Conservation (phyloP, 2,888 invertebrate genomes). For the Yponomeuta cagnagella region DNA sequence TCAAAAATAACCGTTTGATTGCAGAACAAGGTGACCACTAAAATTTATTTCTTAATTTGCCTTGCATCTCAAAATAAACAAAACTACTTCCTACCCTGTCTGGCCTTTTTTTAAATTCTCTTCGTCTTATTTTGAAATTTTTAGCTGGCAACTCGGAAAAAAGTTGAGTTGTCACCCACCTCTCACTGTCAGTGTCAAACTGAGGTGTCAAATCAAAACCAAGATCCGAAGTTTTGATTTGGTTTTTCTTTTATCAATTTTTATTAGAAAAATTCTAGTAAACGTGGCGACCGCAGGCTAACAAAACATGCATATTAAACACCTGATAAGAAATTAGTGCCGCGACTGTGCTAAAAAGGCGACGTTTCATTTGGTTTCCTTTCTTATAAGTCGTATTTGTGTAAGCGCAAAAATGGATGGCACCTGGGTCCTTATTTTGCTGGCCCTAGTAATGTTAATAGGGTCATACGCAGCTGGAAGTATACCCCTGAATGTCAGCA, state of each 20-base stretch:
- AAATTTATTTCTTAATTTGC: too few relatives aligned
- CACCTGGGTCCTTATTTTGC: slow-evolving; percentile 85
- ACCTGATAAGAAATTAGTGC: not conserved
- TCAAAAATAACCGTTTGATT: too few relatives aligned
- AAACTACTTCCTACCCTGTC: too few relatives aligned
- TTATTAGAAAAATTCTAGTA: not conserved
- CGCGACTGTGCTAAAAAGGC: not conserved
- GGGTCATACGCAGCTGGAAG: slow-evolving; percentile 97
- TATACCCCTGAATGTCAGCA: slow-evolving; percentile 93
- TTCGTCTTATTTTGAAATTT: too few relatives aligned
- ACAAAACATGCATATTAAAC: slow-evolving; percentile 1
- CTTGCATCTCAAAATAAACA: too few relatives aligned
- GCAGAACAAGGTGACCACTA: too few relatives aligned
- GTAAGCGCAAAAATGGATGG: slow-evolving; percentile 82
- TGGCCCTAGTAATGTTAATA: slow-evolving; percentile 94
- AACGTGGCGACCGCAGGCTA: not conserved
- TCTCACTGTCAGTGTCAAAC: not conserved
- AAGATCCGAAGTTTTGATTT: not conserved
- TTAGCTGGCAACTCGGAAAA: too few relatives aligned
- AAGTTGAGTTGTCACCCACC: not conserved
- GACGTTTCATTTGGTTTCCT: not conserved
- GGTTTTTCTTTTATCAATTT: not conserved
- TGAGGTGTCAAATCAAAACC: not conserved
- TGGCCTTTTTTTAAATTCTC: too few relatives aligned
- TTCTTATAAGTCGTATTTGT: not conserved